These are phyloP conservation scores for Notolabrus celidotus DNA, from an alignment of 2,797 vertebrate genomes.

Conservation along the genomic window DNA sequence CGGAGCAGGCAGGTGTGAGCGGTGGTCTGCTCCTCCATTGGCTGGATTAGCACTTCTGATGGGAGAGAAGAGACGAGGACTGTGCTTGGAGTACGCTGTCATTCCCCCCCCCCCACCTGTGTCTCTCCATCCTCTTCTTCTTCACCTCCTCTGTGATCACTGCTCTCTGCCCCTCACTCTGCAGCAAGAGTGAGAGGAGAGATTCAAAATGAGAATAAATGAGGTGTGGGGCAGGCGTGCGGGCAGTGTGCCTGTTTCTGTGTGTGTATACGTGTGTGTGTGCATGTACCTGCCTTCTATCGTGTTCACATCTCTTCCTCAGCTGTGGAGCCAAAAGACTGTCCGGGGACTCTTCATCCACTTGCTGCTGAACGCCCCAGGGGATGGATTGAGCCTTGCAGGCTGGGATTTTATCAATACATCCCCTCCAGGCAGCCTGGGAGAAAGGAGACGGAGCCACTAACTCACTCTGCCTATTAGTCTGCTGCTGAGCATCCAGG, in stretches of 20 bases:
- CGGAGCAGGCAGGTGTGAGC: constrained; percentile 71
- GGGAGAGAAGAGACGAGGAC: constrained; percentile 62
- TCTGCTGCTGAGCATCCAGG: constrained; percentile 78
- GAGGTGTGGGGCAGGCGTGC: constrained; percentile 68
- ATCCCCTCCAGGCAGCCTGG: constrained; percentile 83
- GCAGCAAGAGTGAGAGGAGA: constrained; percentile 56
- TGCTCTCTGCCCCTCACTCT: constrained; percentile 71
- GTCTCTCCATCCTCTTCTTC: constrained; percentile 51
- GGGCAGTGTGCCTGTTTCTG: constrained; percentile 31
- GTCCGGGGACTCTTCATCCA: constrained; percentile 81
- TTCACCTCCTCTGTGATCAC: constrained; percentile 72
- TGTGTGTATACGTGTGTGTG: constrained; percentile 21
- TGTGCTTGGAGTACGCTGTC: constrained; percentile 55
- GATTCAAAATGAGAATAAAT: constrained; percentile 81
- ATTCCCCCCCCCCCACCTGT: constrained; percentile 29
- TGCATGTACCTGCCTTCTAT: constrained; percentile 59
- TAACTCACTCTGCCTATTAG: constrained; percentile 83
- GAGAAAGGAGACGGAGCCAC: constrained; percentile 82
- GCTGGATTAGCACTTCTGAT: constrained; percentile 82
- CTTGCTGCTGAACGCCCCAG: constrained; percentile 75
- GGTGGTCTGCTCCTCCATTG: constrained; percentile 64
- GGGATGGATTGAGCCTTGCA: constrained; percentile 85
- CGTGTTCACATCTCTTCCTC: constrained; percentile 63
- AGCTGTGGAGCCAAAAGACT: constrained; percentile 75
- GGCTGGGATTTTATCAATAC: constrained; percentile 86